phyloP scores from a whole-genome alignment of 2,797 vertebrate species.

The Sciurus carolinensis region DNA sequence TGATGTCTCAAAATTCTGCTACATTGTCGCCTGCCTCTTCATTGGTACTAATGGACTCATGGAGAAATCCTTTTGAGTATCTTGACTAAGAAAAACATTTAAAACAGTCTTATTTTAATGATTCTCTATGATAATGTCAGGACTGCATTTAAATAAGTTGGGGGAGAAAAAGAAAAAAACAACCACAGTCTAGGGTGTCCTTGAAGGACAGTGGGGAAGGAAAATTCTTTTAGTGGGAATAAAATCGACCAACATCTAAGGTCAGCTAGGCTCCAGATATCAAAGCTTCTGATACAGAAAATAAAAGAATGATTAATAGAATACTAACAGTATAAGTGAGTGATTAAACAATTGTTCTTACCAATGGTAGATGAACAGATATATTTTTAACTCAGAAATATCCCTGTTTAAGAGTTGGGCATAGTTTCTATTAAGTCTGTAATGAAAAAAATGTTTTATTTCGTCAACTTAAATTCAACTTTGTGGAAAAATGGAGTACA shows the following conservation, averaged over 20 bases:
- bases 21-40: not conserved
- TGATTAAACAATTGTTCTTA: slow-evolving; percentile 14
- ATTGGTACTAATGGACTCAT: not conserved
- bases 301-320: not conserved
- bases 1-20: not conserved
- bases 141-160: not conserved
- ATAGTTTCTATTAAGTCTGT: slow-evolving; percentile 28
- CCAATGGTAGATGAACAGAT: not conserved
- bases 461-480: slow-evolving; percentile 40
- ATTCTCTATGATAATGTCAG: not conserved
- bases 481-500: slow-evolving; percentile 2
- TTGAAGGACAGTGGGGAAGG: not conserved
- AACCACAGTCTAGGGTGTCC: not conserved
- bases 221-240: not conserved
- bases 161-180: not conserved
- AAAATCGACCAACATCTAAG: not conserved
- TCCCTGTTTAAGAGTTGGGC: slow-evolving; percentile 30
- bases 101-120: not conserved
- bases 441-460: not conserved
- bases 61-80: not conserved
- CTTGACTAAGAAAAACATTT: not conserved
- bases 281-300: not conserved
- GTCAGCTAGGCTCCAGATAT: not conserved
- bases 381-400: not conserved
- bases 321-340: not conserved